Conservation (phyloP, 2,888 invertebrate genomes). For the Limnephilus auricula region DNA sequence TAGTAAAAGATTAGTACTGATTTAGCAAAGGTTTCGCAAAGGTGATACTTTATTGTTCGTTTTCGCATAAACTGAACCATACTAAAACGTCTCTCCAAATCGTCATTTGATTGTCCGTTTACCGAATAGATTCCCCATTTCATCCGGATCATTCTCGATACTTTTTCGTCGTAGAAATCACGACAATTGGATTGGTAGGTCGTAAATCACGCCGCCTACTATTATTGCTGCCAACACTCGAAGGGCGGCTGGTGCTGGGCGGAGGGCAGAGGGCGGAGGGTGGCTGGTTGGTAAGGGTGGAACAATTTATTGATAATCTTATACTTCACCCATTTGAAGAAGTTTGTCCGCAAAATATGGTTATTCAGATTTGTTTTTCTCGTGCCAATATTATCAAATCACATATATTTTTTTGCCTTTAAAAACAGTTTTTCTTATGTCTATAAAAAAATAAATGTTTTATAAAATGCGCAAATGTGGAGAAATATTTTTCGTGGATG, state of each 20-base stretch:
- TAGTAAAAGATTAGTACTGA: background rate
- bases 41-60: conserved; percentile 6
- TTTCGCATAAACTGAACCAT: conserved; percentile 33
- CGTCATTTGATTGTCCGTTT: conserved; percentile 40
- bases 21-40: background rate
- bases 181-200: conserved; percentile 34
- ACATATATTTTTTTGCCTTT: too few species aligned
- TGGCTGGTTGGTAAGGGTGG: background rate
- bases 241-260: conserved; percentile 28
- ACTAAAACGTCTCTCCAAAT: conserved; percentile 15
- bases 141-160: conserved; percentile 28
- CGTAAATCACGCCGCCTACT: conserved; percentile 59
- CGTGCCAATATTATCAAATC: too few species aligned
- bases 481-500: too few species aligned
- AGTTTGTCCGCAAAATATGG: background rate
- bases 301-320: background rate
- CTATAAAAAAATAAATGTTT: too few species aligned
- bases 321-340: background rate
- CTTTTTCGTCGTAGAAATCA: conserved; percentile 38
- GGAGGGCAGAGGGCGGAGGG: background rate
- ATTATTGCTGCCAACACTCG: conserved; percentile 60
- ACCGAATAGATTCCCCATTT: conserved; percentile 35
- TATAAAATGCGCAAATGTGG: too few species aligned
- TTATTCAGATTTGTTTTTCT: background rate
- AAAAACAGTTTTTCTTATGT: too few species aligned